Base-by-base conservation (phyloP, 2,113 vertebrate genomes). In the Scopus umbretta region DNA sequence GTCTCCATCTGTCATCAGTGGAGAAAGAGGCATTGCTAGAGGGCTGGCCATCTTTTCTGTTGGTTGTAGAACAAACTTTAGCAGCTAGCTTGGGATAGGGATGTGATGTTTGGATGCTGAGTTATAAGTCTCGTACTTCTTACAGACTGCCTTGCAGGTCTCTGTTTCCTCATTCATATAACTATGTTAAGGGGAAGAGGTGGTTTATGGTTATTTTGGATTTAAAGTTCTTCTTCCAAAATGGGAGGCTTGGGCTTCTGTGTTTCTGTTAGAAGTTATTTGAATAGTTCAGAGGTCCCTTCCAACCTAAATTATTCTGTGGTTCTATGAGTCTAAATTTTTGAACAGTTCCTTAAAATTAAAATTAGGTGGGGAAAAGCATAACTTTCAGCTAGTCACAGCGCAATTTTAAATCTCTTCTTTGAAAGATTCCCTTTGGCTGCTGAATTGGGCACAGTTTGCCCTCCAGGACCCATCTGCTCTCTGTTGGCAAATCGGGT, bases 321-420 rank as follows among this genome's bases (percentile, higher is more conserved):
- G 90, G 19, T 92, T 88, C 83, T 93, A 6, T 68, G 80, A 88
- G 45, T 80, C 58, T 97, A 78, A 93, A 94, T 94, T 96, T 97
- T 95, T 97, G 32, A 97, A 82, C 80, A 87, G 73, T 79, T 94
- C 34, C 84, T 95, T 95, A 95, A 94, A 95, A 96, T 91, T 89
- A 94, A 96, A 92, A 95, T 94, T 59, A 95, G 73, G 13, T 91
- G 23, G 80, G 94, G 94, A 85, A 92, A 95, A 87, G 53, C 2
- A 0, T 86, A 88, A 91, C 86, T 95, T 97, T 94, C 70, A 97
- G 66, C 70, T 94, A 91, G 80, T 70, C 84, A 79, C 95, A 92
- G 86, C 94, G 86, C 70, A 97, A 75, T 86, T 92, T 97, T 87
- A 91, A 96, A 95, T 85, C 62, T 85, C 78, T 78, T 88, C 63